Conservation (phyloP, 2,113 vertebrate species). For the Alligator sinensis region DNA sequence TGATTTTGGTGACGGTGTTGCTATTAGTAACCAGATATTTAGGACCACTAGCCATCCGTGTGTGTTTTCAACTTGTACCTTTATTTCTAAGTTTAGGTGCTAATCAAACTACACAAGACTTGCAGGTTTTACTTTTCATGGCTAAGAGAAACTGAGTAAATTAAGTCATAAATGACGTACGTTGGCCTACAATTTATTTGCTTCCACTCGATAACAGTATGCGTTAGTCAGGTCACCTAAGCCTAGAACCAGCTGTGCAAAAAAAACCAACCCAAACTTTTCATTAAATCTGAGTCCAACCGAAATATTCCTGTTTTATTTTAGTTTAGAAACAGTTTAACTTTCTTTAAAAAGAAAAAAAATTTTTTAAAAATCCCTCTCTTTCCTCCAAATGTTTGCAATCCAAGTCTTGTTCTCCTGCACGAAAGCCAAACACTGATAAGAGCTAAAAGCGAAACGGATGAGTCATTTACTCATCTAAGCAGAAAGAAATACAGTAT, state of each 20-base stretch:
- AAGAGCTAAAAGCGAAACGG: background rate
- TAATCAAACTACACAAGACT: background rate
- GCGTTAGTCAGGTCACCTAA: no score
- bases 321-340: no score
- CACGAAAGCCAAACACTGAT: background rate
- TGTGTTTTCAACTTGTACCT: background rate
- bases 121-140: background rate
- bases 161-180: background rate
- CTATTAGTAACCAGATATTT: background rate
- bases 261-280: no score
- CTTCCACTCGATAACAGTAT: no score
- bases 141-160: background rate
- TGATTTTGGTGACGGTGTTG: background rate
- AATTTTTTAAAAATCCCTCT: no score
- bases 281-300: no score
- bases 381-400: no score
- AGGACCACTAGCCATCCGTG: background rate
- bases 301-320: no score
- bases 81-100: background rate
- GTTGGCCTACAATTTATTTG: no score
- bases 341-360: no score
- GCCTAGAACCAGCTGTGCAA: no score
- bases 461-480: background rate
- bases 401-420: background rate
- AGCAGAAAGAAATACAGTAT: background rate